These are phyloP conservation scores for Phalloptychus januarius DNA, from an alignment of 2,797 vertebrate genomes.

Conservation along the genomic window DNA sequence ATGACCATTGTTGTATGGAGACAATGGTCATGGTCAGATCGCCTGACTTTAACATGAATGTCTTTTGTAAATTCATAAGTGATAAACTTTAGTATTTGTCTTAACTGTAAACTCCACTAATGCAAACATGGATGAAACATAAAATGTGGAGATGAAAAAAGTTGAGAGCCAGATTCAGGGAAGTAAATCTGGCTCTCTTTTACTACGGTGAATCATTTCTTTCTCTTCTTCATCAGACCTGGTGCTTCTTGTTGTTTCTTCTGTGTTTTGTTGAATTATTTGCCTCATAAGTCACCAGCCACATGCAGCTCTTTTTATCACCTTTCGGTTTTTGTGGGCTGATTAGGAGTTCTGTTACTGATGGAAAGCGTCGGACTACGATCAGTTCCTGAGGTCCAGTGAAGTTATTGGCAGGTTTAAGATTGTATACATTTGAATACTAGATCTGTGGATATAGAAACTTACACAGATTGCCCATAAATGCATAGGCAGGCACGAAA, in stretches of 20 bases:
- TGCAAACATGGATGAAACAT: background rate
- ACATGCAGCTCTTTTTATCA: background rate
- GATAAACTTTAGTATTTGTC: background rate
- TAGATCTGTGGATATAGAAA: background rate
- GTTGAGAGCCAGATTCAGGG: background rate
- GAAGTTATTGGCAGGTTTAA: background rate
- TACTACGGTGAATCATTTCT: background rate
- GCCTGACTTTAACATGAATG: background rate
- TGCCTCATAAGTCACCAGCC: background rate
- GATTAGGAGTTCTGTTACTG: background rate
- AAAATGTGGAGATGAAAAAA: background rate
- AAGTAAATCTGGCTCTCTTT: background rate
- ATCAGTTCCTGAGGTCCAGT: background rate
- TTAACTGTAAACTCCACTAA: background rate
- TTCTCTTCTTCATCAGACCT: background rate
- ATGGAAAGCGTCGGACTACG: background rate
- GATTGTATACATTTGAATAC: background rate
- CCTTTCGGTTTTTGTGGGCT: background rate
- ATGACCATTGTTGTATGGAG: no score
- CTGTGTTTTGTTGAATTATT: background rate
- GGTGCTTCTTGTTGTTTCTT: background rate
- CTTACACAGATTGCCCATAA: background rate
- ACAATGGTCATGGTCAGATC: no score
- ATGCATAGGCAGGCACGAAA: background rate
- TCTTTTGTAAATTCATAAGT: background rate